Evolutionary conservation across 2,888 invertebrate species (phyloP).

Genomic region (Netelia melanura): DNA sequence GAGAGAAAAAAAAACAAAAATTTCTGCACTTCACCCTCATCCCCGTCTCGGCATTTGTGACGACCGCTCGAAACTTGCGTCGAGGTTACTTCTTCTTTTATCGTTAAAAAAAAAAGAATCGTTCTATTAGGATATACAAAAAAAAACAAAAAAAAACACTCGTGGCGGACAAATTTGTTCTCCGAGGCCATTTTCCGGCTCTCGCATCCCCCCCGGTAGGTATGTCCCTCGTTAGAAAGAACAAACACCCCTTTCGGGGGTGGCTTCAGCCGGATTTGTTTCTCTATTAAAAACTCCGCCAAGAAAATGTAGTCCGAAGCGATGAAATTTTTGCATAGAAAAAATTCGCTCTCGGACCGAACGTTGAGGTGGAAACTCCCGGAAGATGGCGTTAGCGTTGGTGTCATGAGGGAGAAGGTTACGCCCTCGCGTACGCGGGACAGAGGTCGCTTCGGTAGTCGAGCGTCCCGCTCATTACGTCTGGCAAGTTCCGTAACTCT

Average conservation of each 20-base stretch:
- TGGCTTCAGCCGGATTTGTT: background rate
- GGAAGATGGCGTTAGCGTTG: too few relatives aligned
- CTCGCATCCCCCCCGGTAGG: background rate
- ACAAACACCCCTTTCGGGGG: background rate
- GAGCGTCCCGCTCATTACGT: conserved; percentile 70
- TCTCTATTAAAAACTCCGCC: background rate
- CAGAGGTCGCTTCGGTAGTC: conserved; percentile 18
- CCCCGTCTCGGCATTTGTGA: conserved; percentile 32
- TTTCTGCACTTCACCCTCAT: conserved; percentile 16
- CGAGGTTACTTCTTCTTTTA: conserved; percentile 29
- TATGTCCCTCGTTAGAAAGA: background rate
- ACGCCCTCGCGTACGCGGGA: background rate
- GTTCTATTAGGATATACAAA: background rate
- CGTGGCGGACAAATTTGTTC: background rate
- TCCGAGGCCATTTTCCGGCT: background rate
- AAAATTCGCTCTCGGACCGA: background rate
- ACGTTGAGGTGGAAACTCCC: background rate
- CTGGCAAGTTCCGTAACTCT: conserved; percentile 74
- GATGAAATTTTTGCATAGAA: background rate
- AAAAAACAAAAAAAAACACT: background rate
- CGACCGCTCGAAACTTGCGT: conserved; percentile 27
- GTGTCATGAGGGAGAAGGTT: conserved; percentile 9
- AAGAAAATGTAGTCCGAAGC: background rate
- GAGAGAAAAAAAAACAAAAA: conserved; percentile 43
- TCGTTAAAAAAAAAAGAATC: background rate